Conservation (phyloP, 2,888 invertebrate species). For the Hydropsyche betteni region DNA sequence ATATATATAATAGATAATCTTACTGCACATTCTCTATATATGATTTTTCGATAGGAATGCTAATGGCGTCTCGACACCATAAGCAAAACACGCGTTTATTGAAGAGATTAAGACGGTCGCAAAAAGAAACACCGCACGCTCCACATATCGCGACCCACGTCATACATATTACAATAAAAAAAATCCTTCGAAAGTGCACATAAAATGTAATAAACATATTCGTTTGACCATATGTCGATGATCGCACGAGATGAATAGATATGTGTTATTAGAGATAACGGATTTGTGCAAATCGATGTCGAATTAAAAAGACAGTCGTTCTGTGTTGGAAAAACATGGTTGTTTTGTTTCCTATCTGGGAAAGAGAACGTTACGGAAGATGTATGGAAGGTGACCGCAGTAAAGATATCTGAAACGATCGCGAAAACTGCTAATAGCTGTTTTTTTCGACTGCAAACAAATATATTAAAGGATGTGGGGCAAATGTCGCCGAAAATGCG, state of each 20-base stretch:
- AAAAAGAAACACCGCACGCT: constrained; percentile 8
- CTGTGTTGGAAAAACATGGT: background rate
- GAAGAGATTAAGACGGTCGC: no score
- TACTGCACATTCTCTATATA: background rate
- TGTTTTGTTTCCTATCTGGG: background rate
- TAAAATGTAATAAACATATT: background rate
- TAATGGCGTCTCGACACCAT: constrained; percentile 16
- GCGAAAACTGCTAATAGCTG: no score
- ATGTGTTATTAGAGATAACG: constrained; percentile 4
- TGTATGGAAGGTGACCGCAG: background rate
- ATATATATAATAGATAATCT: no score
- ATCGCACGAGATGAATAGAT: constrained; percentile 8
- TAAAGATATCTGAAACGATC: no score
- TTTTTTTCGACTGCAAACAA: no score
- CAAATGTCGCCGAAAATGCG: no score
- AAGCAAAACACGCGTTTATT: background rate
- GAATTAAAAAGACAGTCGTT: background rate
- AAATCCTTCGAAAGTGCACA: background rate
- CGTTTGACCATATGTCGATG: constrained; percentile 13
- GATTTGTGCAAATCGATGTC: background rate
- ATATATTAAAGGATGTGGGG: no score
- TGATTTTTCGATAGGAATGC: background rate
- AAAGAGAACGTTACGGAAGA: background rate
- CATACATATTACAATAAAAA: background rate
- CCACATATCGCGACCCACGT: constrained; percentile 18